Percentiles rank a stretch among this genome's conserved stretches.
phyloP scores from a whole-genome alignment of 1,140 invertebrate genomes.

The Paraescarpia echinospica region DNA sequence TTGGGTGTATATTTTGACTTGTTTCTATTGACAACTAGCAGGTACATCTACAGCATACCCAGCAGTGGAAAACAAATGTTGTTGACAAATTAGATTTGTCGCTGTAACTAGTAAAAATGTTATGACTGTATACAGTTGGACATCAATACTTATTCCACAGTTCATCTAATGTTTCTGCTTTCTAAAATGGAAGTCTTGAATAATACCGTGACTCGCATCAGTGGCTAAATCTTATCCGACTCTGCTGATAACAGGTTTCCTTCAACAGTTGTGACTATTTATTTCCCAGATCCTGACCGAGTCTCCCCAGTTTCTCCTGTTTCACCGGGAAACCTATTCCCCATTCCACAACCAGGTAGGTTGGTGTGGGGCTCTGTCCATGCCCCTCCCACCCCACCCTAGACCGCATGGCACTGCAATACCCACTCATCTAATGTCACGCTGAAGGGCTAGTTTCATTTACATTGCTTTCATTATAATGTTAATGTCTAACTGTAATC shows the following conservation, averaged over 20 bases:
- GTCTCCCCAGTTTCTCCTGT: background rate
- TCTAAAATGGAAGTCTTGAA: background rate
- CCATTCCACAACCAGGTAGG: background rate
- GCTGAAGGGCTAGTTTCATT: background rate
- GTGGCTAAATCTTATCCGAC: background rate
- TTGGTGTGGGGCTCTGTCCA: background rate
- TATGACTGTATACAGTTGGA: too few species aligned
- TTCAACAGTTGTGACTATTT: background rate
- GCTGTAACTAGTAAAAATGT: too few species aligned
- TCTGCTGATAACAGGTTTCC: background rate
- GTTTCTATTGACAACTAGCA: too few species aligned
- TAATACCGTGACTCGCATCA: background rate
- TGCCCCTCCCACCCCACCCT: background rate
- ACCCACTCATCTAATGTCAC: background rate
- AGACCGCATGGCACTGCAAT: background rate
- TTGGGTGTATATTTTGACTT: too few species aligned
- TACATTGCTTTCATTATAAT: background rate
- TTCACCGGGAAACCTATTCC: background rate
- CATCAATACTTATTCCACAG: background rate
- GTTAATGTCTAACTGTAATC: too few species aligned
- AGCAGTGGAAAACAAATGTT: too few species aligned
- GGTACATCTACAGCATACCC: too few species aligned
- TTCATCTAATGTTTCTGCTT: background rate
- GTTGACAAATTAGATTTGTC: too few species aligned
- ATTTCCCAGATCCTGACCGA: background rate